Base-by-base conservation (phyloP, 2,113 vertebrate genomes). In the Oceanites oceanicus region DNA sequence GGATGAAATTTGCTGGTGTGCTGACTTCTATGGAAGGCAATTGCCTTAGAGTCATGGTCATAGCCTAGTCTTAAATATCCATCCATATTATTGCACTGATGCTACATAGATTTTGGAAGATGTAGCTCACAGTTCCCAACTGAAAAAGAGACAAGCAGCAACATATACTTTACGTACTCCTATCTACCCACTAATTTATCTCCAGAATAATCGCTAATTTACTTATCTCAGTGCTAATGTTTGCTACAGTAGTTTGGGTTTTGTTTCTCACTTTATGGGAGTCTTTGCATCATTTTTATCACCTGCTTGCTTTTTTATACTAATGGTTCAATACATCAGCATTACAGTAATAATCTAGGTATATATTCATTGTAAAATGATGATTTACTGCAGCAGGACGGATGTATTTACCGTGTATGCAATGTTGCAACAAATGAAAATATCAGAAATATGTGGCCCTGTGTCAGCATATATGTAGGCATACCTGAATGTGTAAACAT, bases 261-360 rank as follows among this genome's bases (percentile, higher is more conserved):
- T 97, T 97, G 94, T 97, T 97, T 96, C 95, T 92, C 92, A 65
- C 94, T 97, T 97, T 97, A 98, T 97, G 92, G 82, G 94, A 96
- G 86, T 92, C 81, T 47, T 85, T 95, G 96, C 88, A 92, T 96
- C 96, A 89, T 97, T 93, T 97, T 98, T 98, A 97, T 94, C 94
- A 92, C 68, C 91, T 93, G 90, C 96, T 97, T 93, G 66, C 50
- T 95, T 94, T 96, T 97, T 97, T 96, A 93, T 91, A 86, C 94
- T 97, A 97, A 97, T 97, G 94, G 92, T 96, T 96, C 91, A 66
- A 80, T 87, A 94, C 85, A 95, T 78, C 90, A 96, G 95, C 72
- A 90, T 97, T 96, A 86, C 80, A 96, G 94, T 95, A 95, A 97
- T 83, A 73, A 95, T 96, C 67, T 93, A 95, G 94, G 77, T 97